A percentile compares a stretch with the other conserved stretches of the same genome.
Conservation (phyloP, 2,797 vertebrate species). For the Melanogrammus aeglefinus region DNA sequence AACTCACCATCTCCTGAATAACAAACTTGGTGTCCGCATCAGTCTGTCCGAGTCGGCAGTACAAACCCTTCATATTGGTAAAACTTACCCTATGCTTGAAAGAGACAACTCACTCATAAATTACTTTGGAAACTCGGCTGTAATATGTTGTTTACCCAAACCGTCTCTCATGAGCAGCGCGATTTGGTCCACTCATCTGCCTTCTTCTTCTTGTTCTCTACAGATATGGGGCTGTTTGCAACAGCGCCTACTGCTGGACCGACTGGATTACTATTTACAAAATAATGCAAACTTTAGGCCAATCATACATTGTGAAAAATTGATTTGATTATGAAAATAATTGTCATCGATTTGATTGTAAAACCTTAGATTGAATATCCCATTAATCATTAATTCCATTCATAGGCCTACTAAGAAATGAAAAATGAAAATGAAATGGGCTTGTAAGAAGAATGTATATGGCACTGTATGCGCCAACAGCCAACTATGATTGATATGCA, state of each 20-base stretch:
- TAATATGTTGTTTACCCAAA: not conserved
- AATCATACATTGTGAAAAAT: not conserved
- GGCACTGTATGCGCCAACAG: no score
- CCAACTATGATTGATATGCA: not conserved
- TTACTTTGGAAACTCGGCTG: not conserved
- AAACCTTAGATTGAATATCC: not conserved
- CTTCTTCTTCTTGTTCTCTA: not conserved
- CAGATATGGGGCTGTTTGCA: no score
- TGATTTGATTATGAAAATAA: not conserved
- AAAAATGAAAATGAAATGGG: no score
- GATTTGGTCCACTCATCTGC: no score
- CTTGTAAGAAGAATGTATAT: not conserved
- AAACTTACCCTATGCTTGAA: not conserved
- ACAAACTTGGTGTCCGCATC: constrained; percentile 82
- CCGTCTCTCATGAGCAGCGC: not conserved
- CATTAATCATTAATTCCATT: not conserved
- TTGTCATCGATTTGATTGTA: not conserved
- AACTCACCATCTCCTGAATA: constrained; percentile 85
- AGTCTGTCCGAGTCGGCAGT: constrained; percentile 71
- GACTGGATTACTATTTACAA: not conserved
- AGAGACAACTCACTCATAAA: not conserved
- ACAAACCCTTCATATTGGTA: constrained; percentile 88
- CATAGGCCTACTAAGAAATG: no score
- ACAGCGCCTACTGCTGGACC: constrained; percentile 22
- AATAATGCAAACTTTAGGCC: not conserved